A percentile compares a stretch with the other conserved stretches of the same genome.
phyloP scores from a whole-genome alignment of 2,888 invertebrate species.

The Antitype chi region DNA sequence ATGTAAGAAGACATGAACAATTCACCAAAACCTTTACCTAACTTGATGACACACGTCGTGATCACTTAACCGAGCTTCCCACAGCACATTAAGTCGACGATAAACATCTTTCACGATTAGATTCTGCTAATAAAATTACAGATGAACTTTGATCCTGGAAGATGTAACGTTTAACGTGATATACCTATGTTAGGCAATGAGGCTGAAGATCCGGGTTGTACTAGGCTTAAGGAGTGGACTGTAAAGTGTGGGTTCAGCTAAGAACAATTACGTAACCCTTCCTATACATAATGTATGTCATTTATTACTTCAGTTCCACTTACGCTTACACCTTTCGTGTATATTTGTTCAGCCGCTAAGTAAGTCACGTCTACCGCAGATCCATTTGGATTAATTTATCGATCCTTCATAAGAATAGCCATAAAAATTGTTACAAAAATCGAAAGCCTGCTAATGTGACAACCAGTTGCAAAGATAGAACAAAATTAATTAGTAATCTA shows the following conservation, averaged over 20 bases:
- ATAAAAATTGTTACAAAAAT: background rate
- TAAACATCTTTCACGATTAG: constrained; percentile 63
- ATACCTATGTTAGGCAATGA: constrained; percentile 46
- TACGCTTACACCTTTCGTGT: background rate
- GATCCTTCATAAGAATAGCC: background rate
- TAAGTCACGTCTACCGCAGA: background rate
- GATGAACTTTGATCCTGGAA: constrained; percentile 61
- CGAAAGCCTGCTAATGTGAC: background rate
- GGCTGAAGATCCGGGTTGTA: constrained; percentile 46
- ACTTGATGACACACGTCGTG: constrained; percentile 47
- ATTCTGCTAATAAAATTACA: constrained; percentile 62
- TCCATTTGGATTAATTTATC: background rate
- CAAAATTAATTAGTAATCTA: background rate
- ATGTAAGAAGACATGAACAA: constrained; percentile 1
- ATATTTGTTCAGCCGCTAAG: background rate
- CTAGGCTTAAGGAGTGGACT: constrained; percentile 11
- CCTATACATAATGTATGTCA: constrained; percentile 7
- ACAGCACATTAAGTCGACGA: constrained; percentile 52
- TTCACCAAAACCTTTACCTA: constrained; percentile 30
- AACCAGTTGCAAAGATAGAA: background rate
- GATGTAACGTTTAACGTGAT: constrained; percentile 53
- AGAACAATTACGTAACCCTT: constrained; percentile 16
- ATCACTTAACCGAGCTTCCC: constrained; percentile 49
- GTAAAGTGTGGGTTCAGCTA: background rate
- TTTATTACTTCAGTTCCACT: background rate